Conservation (phyloP, 2,888 invertebrate genomes). For the Orthonevra nobilis region DNA sequence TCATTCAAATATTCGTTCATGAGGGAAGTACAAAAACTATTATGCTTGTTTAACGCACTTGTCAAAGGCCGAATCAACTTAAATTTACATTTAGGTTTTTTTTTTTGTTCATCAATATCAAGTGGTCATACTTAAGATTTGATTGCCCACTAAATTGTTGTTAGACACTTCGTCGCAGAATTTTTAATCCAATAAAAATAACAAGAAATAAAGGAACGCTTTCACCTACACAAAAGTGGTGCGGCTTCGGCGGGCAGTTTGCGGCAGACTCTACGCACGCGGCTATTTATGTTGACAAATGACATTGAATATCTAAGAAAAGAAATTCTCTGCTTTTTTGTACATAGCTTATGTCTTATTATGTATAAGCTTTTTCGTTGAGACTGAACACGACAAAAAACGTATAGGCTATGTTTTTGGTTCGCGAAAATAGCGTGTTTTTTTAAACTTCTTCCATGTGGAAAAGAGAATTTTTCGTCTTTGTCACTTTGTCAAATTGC, state of each 20-base stretch:
- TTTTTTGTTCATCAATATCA: constrained; percentile 15
- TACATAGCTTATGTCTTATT: constrained; percentile 24
- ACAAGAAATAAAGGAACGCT: no score
- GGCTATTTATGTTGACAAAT: constrained; percentile 51
- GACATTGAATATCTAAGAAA: constrained; percentile 54
- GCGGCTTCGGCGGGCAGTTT: no score
- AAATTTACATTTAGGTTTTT: no score
- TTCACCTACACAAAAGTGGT: constrained; percentile 37
- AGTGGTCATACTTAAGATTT: no score
- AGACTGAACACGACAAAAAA: constrained; percentile 9
- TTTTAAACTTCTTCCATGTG: no score
- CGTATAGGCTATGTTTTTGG: neutral
- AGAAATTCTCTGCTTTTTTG: constrained; percentile 18
- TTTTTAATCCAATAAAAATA: constrained; percentile 44
- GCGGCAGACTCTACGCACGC: constrained; percentile 29
- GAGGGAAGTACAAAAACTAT: neutral
- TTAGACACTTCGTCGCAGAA: constrained; percentile 35
- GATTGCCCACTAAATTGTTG: neutral
- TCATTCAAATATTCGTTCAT: constrained; percentile 17
- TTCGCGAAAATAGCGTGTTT: neutral
- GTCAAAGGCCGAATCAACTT: no score
- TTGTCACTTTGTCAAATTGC: no score
- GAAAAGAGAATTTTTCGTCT: no score
- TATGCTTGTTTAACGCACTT: neutral
- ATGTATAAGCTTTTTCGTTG: constrained; percentile 3